Base-by-base conservation (phyloP, 2,113 vertebrate species). In the Leucosticte australis region DNA sequence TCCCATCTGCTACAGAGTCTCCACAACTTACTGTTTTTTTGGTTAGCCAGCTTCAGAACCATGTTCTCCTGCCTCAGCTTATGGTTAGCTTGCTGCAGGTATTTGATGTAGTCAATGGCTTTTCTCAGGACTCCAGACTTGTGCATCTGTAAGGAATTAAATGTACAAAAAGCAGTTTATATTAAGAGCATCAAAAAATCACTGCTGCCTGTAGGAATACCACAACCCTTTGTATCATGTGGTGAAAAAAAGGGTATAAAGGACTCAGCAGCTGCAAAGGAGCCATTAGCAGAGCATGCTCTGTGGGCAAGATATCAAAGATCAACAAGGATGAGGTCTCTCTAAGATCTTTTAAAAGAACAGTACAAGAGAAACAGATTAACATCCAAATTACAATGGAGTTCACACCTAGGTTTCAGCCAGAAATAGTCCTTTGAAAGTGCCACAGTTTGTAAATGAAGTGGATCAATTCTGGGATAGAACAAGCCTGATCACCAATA, bases 81-180 rank as follows among this genome's bases (percentile, higher is more conserved):
- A 86, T 99, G 99, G 95, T 99, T 99, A 92, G 98, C 98, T 94
- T 99, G 99, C 91, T 99, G 99, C 73, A 99, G 96, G 96, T 99
- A 99, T 80, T 99, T 99, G 96, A 99, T 99, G 96, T 99, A 99
- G 96, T 99, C 99, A 15, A 99, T 99, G 74, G 99, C 99, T 95
- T 99, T 99, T 83, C 98, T 98, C 95, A 99, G 93, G 64, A 99
- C 98, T 10, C 99, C 99, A 15, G 99, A 99, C 91, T 99, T 99
- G 91, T 99, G 99, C 99, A 99, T 99, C 99, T 99, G 92, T 80
- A 88, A 96, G 67, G 52, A 82, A 96, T 52, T 52, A 73, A 91
- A 95, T 0, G 4, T 18, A 67, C 3, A 50, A 67, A 90, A 92
- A 76, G 13, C 15, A 10, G 60, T 78, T 86, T 68, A 53, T 42